Evolutionary conservation across 2,797 vertebrate species (phyloP), one percentile per base, ranked within the genome.

Genomic region (Fundulus diaphanus): DNA sequence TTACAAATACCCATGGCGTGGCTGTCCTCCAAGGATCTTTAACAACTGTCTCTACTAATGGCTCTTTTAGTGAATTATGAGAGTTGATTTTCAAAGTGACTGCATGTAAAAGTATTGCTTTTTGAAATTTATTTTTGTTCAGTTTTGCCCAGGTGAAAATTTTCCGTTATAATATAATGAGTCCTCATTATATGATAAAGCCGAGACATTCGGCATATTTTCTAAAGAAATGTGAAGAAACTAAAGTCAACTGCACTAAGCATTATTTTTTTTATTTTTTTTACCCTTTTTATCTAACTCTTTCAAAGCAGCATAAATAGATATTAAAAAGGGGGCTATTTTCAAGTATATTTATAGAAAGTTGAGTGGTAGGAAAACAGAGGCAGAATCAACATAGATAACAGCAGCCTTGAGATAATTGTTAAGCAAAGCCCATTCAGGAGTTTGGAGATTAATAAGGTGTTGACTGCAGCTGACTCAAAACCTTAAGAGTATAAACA

Each of bases 21-120:
- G 87, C 87, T 68, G 85, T 86, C 87, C 83, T 89, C 89, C 88
- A 89, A 86, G 81, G 89, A 91, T 88, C 85, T 86, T 82, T 77
- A 84, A 89, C 79, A 85, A 51, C 80, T 84, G 82, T 89, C 84
- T 79, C 77, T 82, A 29, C 68, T 83, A 87, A 85, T 85, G 73
- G 73, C 74, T 77, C 72, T 37, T 84, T 84, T 68, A 48, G 33
- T 88, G 85, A 91, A 88, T 91, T 88, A 88, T 56, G 61, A 76
- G 77, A 70, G 57, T 89, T 81, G 70, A 83, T 87, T 85, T 91
- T 89, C 77, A 85, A 31, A 37, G 57, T 77, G 86, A 87, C 85
- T 90, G 67, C 85, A 82, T 82, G 76, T 85, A 85, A 91, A 87
- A 87, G 81, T 40, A 76, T 80, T 81, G 81, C 77, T 82, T 91